Evolutionary conservation across 2,888 invertebrate species (phyloP), one percentile per base, ranked within the genome.

Genomic region (Tetragnatha montana): DNA sequence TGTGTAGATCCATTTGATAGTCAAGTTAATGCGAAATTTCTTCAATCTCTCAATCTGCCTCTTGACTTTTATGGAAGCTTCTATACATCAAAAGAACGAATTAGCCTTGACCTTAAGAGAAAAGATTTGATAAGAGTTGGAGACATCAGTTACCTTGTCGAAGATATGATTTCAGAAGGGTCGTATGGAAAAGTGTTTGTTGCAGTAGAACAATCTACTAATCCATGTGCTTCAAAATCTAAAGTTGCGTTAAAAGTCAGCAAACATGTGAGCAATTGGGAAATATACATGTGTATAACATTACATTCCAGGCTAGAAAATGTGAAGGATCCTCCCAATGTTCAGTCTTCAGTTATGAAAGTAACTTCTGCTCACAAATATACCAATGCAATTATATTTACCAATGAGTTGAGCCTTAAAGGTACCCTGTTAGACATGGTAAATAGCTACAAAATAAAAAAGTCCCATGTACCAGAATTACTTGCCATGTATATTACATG

Each of bases 261-360:
- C 94, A 96, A 96, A 92, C 98, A 98, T 4, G 95, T 97, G 71
- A 97, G 97, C 93, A 95, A 96, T 87, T 99, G 98, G 98, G 98
- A 99, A 93, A 98, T 96, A 93, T 98, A 98, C 93, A 97, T 99
- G 92, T 96, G 96, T 92, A 95, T 96, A 93, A 97, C 98, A 94
- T 95, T 98, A 91, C 96, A 96, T 92, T 94, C 95, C 50, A 95
- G 98, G 91, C 94, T 98, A 92, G 94, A 94, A 91, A 94, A 91
- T 35, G 89, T 93, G 1, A 85, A 91, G 14, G 87, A 88, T 14
- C 14, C 69, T 60, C 91, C 91, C n/a, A 92, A 93, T 91, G 91
- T 93, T 89, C 93, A 93, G 92, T 94, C 95, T 81, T 96, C 96
- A 21, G 96, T 96, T 93, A 96, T 97, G 96, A 95, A 96, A 92